These are phyloP conservation scores for Tiaroga cobitis DNA, from an alignment of 2,797 vertebrate genomes.

Conservation along the genomic window DNA sequence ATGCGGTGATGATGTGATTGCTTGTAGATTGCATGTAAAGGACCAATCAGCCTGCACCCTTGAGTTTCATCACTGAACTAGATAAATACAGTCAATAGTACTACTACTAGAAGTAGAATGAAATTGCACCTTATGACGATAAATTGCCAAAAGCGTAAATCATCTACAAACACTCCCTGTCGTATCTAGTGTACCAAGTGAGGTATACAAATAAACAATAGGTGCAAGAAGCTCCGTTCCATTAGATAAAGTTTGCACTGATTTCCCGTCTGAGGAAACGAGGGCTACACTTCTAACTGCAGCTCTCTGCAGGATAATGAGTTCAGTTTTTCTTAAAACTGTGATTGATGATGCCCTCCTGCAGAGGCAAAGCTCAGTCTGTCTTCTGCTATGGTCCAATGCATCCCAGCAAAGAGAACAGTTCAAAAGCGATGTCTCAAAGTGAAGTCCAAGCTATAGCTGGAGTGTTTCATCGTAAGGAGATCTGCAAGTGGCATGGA, in stretches of 20 bases:
- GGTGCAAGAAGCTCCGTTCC: neutral
- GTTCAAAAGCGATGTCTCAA: neutral
- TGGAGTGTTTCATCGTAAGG: neutral
- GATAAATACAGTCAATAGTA: neutral
- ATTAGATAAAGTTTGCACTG: neutral
- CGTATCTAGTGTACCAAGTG: neutral
- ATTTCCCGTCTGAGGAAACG: neutral
- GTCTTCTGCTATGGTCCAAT: neutral
- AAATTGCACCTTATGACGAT: neutral
- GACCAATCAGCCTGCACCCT: neutral
- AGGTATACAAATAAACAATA: neutral
- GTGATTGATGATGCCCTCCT: conserved; percentile 33
- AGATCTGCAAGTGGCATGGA: neutral
- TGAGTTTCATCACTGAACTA: neutral
- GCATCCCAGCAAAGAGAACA: neutral
- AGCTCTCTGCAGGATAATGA: conserved; percentile 29
- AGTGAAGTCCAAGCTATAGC: conserved; percentile 4
- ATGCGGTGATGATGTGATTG: neutral
- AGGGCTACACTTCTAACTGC: neutral
- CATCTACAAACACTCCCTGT: neutral
- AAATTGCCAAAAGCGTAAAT: neutral
- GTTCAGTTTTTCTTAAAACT: neutral
- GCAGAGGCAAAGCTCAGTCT: neutral
- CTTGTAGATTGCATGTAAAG: neutral
- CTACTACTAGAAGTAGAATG: neutral